Base-by-base conservation (phyloP, 2,888 invertebrate species). In the Sphaerophoria taeniata region DNA sequence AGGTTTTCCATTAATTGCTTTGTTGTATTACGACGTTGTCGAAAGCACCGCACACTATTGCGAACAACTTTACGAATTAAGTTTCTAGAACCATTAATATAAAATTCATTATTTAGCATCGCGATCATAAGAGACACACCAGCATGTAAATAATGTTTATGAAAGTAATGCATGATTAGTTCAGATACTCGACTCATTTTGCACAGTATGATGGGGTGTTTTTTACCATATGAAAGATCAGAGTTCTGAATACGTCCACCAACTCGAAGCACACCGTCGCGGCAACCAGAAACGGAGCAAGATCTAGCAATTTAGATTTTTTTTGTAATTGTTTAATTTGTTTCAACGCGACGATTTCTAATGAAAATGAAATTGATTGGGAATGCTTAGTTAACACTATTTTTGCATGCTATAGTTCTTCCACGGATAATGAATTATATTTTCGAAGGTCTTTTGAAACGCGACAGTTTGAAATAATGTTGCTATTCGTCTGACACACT, bases 401-500 rank as follows among this genome's bases (percentile, higher is more conserved):
- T 61, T 61, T 14, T 24, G 61, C 61, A 24, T 61, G 7, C 2
- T 1, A 61, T 24, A 61, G 14, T 43, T 61, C 61, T 16, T 43
- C 45, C 11, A 43, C 39, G 9, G 45, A 61, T 16, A 63, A 43
- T 5, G 45, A 11, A 6, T 63, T 4, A 24, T 36, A 24, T 7
- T 63, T 63, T 11, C 16, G 24, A 63, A 33, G 31, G 12, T 11
- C 6, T 12, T 47, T 47, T 47, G 31, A 6, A 9, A 47, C 5
- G 33, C 63, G 31, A 47, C 39, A n/a, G 60, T 63, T 63, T 33
- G 47, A 47, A 63, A 16, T 33, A 63, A 12, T 47, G 45, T 47
- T 45, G 47, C 47, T 51, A 31, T 31, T 3, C 45, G 11, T 12
- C 24, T 51, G 24, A 51, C 24, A 51, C 24, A 24, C 24, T 51